phyloP scores from a whole-genome alignment of 2,888 invertebrate species.

The Calameuta idolon region DNA sequence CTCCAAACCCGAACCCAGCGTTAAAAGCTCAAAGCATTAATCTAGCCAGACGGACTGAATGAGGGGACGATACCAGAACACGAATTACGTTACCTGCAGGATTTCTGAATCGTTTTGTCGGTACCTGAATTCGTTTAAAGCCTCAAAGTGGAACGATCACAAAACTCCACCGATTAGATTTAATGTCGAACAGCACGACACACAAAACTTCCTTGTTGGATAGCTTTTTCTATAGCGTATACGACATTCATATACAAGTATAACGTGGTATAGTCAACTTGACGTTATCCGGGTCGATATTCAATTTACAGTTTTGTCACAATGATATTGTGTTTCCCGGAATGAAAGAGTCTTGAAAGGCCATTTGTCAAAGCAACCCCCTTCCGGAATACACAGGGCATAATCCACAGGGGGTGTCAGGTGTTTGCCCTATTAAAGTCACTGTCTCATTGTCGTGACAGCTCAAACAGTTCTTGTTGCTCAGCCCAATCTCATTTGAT shows the following conservation, averaged over 20 bases:
- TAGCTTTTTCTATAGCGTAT: neutral
- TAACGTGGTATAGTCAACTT: neutral
- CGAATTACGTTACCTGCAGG: neutral
- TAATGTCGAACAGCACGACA: conserved; percentile 54
- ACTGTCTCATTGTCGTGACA: conserved; percentile 1
- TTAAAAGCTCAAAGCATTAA: neutral
- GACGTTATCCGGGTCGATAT: conserved; percentile 55
- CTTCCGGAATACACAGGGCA: neutral
- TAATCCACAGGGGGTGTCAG: neutral
- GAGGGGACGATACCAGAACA: neutral
- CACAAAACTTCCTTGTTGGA: conserved; percentile 8
- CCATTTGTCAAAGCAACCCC: conserved; percentile 2
- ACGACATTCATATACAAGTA: neutral
- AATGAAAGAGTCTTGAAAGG: conserved; percentile 23
- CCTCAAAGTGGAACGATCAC: conserved; percentile 21
- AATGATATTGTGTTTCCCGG: conserved; percentile 49
- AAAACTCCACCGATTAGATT: conserved; percentile 21
- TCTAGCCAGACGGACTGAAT: neutral
- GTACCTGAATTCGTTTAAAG: neutral
- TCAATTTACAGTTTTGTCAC: conserved; percentile 65
- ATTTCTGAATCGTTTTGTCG: neutral
- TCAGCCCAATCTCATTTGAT: neutral
- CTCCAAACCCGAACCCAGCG: neutral
- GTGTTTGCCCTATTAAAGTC: conserved; percentile 6
- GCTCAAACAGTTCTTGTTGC: neutral